Evolutionary conservation across 2,113 vertebrate genomes (phyloP).

Genomic region (Mirounga angustirostris): DNA sequence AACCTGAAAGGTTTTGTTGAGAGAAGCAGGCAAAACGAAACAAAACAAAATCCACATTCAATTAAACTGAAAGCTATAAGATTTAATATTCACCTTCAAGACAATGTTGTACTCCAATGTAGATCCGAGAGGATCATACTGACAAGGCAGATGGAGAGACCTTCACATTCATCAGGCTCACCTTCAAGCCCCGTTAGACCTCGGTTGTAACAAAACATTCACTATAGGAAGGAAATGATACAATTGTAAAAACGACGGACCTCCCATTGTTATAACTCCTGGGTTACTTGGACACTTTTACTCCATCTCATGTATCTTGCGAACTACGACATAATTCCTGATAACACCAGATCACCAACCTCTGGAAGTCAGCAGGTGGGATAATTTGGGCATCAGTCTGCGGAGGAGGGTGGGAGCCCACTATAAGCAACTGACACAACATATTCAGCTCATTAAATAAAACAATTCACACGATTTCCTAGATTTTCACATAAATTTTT

Average conservation of each 20-base stretch:
- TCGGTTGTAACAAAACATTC: not conserved
- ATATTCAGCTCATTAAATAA: not conserved
- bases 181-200: not conserved
- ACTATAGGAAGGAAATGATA: not conserved
- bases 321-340: not conserved
- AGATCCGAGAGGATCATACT: not conserved
- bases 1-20: slow-evolving; percentile 29
- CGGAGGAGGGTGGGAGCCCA: rapidly evolving
- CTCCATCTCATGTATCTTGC: not conserved
- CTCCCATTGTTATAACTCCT: not conserved
- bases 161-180: not conserved
- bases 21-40: not conserved
- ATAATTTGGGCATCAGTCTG: not conserved
- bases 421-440: rapidly evolving
- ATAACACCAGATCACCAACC: not conserved
- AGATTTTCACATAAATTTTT: not conserved
- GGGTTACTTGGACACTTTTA: not conserved
- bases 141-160: not conserved
- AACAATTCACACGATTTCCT: not conserved
- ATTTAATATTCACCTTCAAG: slow-evolving; percentile 40
- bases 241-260: not conserved
- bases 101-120: not conserved
- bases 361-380: not conserved
- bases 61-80: slow-evolving; percentile 45
- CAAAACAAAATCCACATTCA: not conserved